phyloP scores from a whole-genome alignment of 1,140 invertebrate species.

The Caenorhabditis inopinata region DNA sequence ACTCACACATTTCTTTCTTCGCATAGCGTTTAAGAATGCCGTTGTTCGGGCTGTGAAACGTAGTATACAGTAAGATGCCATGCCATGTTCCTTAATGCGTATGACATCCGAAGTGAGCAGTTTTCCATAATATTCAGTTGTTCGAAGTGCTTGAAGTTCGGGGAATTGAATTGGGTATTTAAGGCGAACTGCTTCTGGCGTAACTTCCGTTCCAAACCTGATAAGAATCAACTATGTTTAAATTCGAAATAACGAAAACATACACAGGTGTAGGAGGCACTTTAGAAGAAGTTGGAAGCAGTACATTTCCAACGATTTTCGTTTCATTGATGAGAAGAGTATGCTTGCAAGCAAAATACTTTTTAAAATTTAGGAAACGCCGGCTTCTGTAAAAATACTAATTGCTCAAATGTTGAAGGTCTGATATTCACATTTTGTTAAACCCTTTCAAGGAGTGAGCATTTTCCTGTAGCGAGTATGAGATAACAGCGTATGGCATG shows the following conservation, averaged over 20 bases:
- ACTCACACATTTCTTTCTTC: not conserved
- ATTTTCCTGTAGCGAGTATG: not conserved
- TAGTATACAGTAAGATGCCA: not conserved
- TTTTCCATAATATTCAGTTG: not conserved
- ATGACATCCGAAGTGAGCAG: not conserved
- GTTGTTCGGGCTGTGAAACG: not conserved
- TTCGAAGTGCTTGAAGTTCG: not conserved
- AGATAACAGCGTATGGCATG: not conserved
- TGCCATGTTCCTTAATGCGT: not conserved
- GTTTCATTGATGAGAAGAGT: not conserved
- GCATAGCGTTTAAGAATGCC: not conserved
- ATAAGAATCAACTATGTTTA: not conserved
- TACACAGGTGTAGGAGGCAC: not conserved
- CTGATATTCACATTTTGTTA: not conserved
- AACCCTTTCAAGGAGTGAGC: not conserved
- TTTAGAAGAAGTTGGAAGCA: not conserved
- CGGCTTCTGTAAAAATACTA: not conserved
- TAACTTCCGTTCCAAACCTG: not conserved
- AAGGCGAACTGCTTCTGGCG: too few relatives aligned
- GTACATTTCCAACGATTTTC: not conserved
- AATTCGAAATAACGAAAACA: not conserved
- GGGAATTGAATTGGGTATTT: not conserved
- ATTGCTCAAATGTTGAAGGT: not conserved
- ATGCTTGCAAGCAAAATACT: not conserved
- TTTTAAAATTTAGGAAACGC: not conserved